Conservation (phyloP, 2,113 vertebrate species). For the Channa maculata region DNA sequence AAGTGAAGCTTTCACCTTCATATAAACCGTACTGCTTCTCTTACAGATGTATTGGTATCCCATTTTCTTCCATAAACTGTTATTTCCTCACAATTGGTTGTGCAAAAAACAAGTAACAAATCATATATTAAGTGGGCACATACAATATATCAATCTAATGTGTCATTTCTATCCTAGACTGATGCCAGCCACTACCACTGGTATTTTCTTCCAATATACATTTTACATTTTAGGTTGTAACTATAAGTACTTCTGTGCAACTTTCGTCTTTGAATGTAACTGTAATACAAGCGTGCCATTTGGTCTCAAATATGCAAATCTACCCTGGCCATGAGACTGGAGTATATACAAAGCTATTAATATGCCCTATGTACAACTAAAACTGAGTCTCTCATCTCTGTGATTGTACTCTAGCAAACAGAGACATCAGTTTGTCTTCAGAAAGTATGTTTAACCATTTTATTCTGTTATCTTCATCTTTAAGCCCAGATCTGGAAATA, state of each 20-base stretch:
- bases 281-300: conserved; percentile 62
- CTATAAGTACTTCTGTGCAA: conserved; percentile 55
- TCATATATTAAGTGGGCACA: conserved; percentile 56
- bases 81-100: conserved; percentile 17
- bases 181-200: conserved; percentile 66
- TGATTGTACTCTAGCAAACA: conserved; percentile 79
- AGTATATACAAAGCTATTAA: conserved; percentile 74
- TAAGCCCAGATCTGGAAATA: conserved; percentile 82
- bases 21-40: neutral
- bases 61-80: conserved; percentile 7
- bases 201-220: conserved; percentile 66
- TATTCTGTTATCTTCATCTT: conserved; percentile 43
- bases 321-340: conserved; percentile 59
- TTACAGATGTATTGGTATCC: conserved; percentile 1
- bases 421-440: conserved; percentile 57
- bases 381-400: conserved; percentile 61
- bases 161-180: conserved; percentile 72
- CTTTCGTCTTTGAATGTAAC: conserved; percentile 50
- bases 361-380: conserved; percentile 74
- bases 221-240: conserved; percentile 54
- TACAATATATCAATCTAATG: conserved; percentile 71
- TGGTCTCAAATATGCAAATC: conserved; percentile 65
- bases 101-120: conserved; percentile 49
- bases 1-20: neutral
- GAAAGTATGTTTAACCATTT: conserved; percentile 40